Evolutionary conservation across 2,113 vertebrate genomes (phyloP), one percentile per base, ranked within the genome.

Genomic region (Dermatemys mawii): DNA sequence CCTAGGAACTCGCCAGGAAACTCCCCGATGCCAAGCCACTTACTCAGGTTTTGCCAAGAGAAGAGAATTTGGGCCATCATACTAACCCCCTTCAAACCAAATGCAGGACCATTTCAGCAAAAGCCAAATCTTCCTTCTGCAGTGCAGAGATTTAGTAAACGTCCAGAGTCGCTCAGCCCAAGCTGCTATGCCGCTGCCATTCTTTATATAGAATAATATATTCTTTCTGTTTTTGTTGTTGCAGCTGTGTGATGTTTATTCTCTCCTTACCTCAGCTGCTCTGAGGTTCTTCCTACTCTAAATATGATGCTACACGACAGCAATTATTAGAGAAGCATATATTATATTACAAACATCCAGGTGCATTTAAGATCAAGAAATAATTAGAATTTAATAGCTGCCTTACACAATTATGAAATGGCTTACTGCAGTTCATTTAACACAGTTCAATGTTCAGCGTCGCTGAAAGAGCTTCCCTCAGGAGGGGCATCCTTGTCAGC

Each of bases 301-400:
- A 60, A 80, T 80, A 51, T 14, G 79, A 88, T 16, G 48, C 50
- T 35, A 29, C 11, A 14, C 26, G 86, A 86, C 78, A 84, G 78
- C 24, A 14, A 63, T 93, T 41, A 24, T 84, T 90, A 95, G 14
- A 0, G 0, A 17, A 29, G 82, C 46, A 60, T 60, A 35, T 87
- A 83, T 78, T 67, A 1, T 60, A 78, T 82, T 60, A 81, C 86
- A 88, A 94, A 86, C 86, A 94, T 83, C 17, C 84, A 95, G 91
- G 78, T 93, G 26, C 88, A 53, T 44, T 29, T 92, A 90, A 95
- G 92, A 91, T 76, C 67, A 53, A 16, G 73, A 79, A 87, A 46
- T 50, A 83, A 95, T 96, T 96, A 96, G 94, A 54, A 90, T 75
- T 95, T 96, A 95, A 94, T 83, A 87, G 50, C 70, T 84, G 93